These are phyloP conservation scores for Acanthosepion esculentum DNA, from an alignment of 2,888 invertebrate genomes.

Conservation along the genomic window DNA sequence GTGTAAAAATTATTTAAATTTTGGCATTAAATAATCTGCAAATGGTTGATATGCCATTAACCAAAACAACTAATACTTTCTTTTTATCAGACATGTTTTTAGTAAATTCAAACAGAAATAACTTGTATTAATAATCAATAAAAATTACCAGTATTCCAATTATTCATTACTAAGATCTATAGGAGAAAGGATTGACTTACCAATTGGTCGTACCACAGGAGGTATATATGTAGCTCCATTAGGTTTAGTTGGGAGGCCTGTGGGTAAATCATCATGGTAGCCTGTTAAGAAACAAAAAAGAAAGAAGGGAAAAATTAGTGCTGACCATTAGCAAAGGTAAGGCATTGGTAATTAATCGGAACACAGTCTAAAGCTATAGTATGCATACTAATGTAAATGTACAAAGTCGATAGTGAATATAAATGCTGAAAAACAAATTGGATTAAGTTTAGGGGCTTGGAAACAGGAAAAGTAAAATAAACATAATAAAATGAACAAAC, in stretches of 20 bases:
- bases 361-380: neutral
- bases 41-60: too few relatives aligned
- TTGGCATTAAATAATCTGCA: too few relatives aligned
- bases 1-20: too few relatives aligned
- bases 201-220: conserved; percentile 83
- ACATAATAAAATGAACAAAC: neutral
- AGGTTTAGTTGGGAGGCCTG: conserved; percentile 85
- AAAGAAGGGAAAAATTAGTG: neutral
- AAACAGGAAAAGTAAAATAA: neutral
- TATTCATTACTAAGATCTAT: neutral
- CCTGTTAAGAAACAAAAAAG: conserved; percentile 58
- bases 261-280: conserved; percentile 69
- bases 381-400: neutral
- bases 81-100: too few relatives aligned
- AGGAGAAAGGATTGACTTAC: conserved; percentile 76
- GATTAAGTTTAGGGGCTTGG: neutral
- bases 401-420: neutral
- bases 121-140: conserved; percentile 37
- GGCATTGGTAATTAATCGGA: neutral
- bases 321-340: neutral
- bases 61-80: too few relatives aligned
- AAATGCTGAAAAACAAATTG: neutral
- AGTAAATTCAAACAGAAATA: neutral
- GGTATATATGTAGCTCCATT: conserved; percentile 83
- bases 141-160: neutral